Evolutionary conservation across 1,140 invertebrate species (phyloP), one percentile per base, ranked within the genome.

Genomic region (Aphelinus atriplicis): DNA sequence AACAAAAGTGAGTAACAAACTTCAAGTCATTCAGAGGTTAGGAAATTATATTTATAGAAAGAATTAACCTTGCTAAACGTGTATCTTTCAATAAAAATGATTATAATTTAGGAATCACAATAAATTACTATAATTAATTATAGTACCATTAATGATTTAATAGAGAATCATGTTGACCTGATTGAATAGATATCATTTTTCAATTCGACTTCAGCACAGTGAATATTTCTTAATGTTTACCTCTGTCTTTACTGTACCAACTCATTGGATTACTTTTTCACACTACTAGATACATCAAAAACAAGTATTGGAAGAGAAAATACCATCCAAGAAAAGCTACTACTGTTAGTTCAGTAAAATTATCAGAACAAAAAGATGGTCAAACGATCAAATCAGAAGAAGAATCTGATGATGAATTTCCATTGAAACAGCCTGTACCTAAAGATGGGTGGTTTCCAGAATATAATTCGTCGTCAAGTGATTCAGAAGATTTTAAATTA

Each of bases 341-440:
- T 43, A 7, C 7, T 61, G 57, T 42, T 53, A 53, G 46, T 45
- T 7, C 42, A 63, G 45, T 70, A 62, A 73, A 65, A 64, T 58
- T 65, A 50, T 45, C 1, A 75, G 50, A 73, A 70, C 6, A 61
- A 53, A 7, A 55, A 51, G 42, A 43, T 63, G 53, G 62, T 26
- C 62, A 75, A 7, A 56, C 2, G 1, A 68, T 55, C 26, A 42
- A 71, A 48, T 9, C 51, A 61, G 48, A 9, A 4, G 60, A 76
- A 50, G 58, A 78, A 50, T 75, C 56, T 3, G 64, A 78, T 53
- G 70, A 80, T 45, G 68, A 78, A 42, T 72, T 64, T 64, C 51
- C 61, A 4, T 55, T 62, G 10, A 71, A 71, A 5, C 74, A 76
- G 56, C 62, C 55, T 7, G 45, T 76, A 67, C 69, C 74, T 56